These are phyloP conservation scores for Sesamia nonagrioides DNA, from an alignment of 1,140 invertebrate genomes.

Conservation along the genomic window DNA sequence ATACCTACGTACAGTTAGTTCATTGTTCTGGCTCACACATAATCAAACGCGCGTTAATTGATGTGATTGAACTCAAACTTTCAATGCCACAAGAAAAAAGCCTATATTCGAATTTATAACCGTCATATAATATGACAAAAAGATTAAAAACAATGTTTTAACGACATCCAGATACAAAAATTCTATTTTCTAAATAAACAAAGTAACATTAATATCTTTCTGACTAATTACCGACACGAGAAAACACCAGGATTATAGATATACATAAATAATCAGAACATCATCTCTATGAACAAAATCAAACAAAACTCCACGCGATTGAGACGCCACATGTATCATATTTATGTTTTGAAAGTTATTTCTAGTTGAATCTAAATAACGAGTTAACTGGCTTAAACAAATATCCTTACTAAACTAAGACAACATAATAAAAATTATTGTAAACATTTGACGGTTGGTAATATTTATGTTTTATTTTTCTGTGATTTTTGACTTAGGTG, in stretches of 20 bases:
- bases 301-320: conserved; percentile 69
- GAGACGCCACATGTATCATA: conserved; percentile 82
- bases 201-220: conserved; percentile 55
- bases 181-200: conserved; percentile 56
- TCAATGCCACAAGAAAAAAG: conserved; percentile 22
- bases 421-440: conserved; percentile 73
- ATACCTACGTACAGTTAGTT: not conserved
- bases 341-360: conserved; percentile 80
- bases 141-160: conserved; percentile 40
- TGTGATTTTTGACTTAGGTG: conserved; percentile 32
- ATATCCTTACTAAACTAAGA: conserved; percentile 70
- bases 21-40: conserved; percentile 32
- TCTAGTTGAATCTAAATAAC: conserved; percentile 73
- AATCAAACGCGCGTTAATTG: conserved; percentile 11
- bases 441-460: conserved; percentile 46
- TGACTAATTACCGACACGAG: conserved; percentile 66
- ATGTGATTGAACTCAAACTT: conserved; percentile 34
- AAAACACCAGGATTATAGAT: conserved; percentile 61
- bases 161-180: conserved; percentile 47
- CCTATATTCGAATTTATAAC: conserved; percentile 36
- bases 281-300: conserved; percentile 66
- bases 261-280: conserved; percentile 63
- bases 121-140: conserved; percentile 45
- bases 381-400: conserved; percentile 69
- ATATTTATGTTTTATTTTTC: conserved; percentile 30